phyloP scores from a whole-genome alignment of 1,140 invertebrate species.

The Rhagoletis zephyria region DNA sequence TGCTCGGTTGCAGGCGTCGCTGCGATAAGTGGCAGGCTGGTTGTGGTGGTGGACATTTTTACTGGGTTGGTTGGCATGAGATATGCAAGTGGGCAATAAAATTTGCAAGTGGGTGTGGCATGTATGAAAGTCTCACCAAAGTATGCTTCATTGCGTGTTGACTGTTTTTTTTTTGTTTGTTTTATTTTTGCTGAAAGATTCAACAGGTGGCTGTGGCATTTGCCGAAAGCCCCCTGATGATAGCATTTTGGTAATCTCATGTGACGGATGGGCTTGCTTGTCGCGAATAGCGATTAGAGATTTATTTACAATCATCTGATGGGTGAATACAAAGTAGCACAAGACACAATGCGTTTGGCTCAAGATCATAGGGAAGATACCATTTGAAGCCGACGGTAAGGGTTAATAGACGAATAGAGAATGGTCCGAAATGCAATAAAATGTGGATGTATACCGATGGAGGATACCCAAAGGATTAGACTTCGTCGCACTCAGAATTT shows the following conservation, averaged over 20 bases:
- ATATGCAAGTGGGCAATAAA: conserved; percentile 42
- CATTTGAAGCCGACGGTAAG: too few relatives aligned
- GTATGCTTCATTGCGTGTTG: conserved; percentile 27
- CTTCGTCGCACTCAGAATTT: too few relatives aligned
- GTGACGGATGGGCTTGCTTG: conserved; percentile 23
- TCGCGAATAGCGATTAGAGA: background rate
- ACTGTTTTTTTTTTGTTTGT: background rate
- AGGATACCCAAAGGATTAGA: too few relatives aligned
- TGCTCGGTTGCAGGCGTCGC: background rate
- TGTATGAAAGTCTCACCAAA: conserved; percentile 15
- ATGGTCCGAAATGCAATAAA: too few relatives aligned
- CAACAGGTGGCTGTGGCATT: conserved; percentile 31
- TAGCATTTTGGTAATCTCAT: conserved; percentile 22
- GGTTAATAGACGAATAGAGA: too few relatives aligned
- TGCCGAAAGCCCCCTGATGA: background rate
- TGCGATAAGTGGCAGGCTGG: conserved; percentile 27
- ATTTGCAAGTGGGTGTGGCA: conserved; percentile 41
- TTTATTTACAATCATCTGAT: background rate
- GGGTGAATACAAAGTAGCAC: background rate
- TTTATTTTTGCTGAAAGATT: background rate
- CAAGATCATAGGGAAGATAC: too few relatives aligned
- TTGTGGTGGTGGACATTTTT: background rate
- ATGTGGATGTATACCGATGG: too few relatives aligned
- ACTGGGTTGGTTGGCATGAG: background rate
- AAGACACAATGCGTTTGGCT: too few relatives aligned